Evolutionary conservation across 2,888 invertebrate species (phyloP), one percentile per base, ranked within the genome.

Genomic region (Clunio marinus): DNA sequence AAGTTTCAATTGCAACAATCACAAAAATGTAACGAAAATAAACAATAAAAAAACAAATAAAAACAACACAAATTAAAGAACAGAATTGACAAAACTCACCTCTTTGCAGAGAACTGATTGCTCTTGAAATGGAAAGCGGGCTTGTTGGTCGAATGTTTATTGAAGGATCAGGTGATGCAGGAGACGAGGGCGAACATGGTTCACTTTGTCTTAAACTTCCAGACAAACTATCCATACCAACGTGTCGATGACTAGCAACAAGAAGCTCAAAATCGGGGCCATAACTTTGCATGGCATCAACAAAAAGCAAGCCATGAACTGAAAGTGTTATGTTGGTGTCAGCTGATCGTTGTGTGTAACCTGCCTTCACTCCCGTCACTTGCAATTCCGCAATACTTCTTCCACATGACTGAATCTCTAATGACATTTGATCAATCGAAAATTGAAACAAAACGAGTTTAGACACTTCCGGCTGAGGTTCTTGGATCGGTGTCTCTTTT

Each of bases 181-280:
- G 93, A 0, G 92, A 91, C 24, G 84, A 84, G 0, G 95, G 96
- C 0, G 94, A 94, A 59, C 90, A 91, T 4, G 95, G 93, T 78
- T 95, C 93, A 74, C 94, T 95, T 75, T 93, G 95, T 72, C 88
- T 84, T 71, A 96, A 84, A 77, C 94, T 94, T 67, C 96, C 96
- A 71, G 95, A 96, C 71, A 90, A 86, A 70, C 92, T 93, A 80
- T 96, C 96, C 91, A 96, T 92, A 2, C 92, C 91, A 24, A 96
- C 91, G 78, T 95, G 93, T 75, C 91, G 91, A 78, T 97, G 96
- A 76, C 95, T 96, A 27, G 96, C 96, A 15, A 96, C 87, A 7
- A 97, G 83, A 63, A 97, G 81, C 77, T 96, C 96, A 81, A 95
- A 97, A 82, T 97, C 96, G 0, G 90, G 89, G 0, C 97, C 96